Percentiles rank a stretch among this genome's conserved stretches.
Conservation (phyloP, 2,797 vertebrate species). For the Sebastes hubbsi region DNA sequence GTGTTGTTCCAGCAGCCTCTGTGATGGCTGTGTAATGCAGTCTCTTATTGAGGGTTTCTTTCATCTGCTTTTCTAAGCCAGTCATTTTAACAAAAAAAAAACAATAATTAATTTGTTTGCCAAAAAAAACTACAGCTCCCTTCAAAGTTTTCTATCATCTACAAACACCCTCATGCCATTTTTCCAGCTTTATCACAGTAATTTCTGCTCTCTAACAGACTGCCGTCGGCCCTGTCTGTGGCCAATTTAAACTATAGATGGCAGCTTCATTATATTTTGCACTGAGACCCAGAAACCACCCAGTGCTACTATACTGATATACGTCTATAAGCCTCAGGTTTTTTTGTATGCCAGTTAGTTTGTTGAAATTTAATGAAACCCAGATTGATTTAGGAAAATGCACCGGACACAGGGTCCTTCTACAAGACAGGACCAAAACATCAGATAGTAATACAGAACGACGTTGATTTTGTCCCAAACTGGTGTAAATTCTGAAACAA, state of each 20-base stretch:
- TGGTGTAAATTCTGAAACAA: not conserved
- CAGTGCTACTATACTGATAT: not conserved
- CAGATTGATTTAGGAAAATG: not conserved
- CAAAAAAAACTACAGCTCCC: not conserved
- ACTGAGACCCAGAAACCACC: not conserved
- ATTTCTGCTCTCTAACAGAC: not conserved
- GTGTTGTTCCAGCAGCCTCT: not conserved
- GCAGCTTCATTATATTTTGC: constrained; percentile 7
- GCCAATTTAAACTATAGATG: not conserved
- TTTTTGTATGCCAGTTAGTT: not conserved
- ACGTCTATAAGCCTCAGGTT: not conserved
- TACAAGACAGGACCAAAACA: not conserved
- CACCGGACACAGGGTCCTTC: not conserved
- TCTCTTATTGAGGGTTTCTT: not conserved
- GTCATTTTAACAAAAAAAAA: not conserved
- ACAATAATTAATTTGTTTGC: not conserved
- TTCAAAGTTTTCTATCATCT: not conserved
- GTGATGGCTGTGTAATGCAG: not conserved
- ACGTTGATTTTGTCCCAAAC: not conserved
- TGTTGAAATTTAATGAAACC: not conserved
- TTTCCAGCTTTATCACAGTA: not conserved
- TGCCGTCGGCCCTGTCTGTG: not conserved
- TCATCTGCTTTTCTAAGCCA: not conserved
- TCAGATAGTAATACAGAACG: not conserved
- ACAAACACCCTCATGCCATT: not conserved